Evolutionary conservation across 2,888 invertebrate species (phyloP).

Genomic region (Prosopocoilus inquinatus): DNA sequence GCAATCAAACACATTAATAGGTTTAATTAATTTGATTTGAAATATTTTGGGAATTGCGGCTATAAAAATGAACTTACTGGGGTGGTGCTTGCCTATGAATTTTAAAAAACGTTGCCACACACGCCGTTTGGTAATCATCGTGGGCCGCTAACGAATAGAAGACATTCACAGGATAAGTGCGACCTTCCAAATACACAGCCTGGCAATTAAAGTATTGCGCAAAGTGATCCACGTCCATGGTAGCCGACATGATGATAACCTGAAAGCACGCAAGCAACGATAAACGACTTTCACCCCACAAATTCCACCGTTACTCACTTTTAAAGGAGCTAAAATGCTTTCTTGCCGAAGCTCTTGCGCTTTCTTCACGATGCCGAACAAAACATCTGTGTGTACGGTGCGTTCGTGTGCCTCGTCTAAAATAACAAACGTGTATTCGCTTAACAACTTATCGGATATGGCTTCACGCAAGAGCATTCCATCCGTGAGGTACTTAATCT

Average conservation of each 20-base stretch:
- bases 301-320: slow-evolving; percentile 54
- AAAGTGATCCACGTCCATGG: slow-evolving; percentile 95
- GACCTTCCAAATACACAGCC: slow-evolving; percentile 86
- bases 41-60: too few relatives aligned
- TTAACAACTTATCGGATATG: slow-evolving; percentile 71
- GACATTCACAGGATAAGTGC: slow-evolving; percentile 78
- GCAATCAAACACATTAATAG: slow-evolving; percentile 47
- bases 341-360: slow-evolving; percentile 74
- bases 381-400: slow-evolving; percentile 89
- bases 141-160: slow-evolving; percentile 69
- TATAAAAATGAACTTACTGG: slow-evolving; percentile 61
- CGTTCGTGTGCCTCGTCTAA: slow-evolving; percentile 96
- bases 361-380: slow-evolving; percentile 88
- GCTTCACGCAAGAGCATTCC: slow-evolving; percentile 93
- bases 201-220: slow-evolving; percentile 84
- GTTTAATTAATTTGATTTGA: too few relatives aligned
- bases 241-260: slow-evolving; percentile 91
- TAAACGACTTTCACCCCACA: not conserved
- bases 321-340: slow-evolving; percentile 61
- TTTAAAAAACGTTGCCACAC: slow-evolving; percentile 84
- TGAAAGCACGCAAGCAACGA: slow-evolving; percentile 43
- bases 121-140: slow-evolving; percentile 81
- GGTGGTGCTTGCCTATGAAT: slow-evolving; percentile 79
- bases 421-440: slow-evolving; percentile 78
- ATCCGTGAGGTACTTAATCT: slow-evolving; percentile 90